phyloP scores from a whole-genome alignment of 2,113 vertebrate species.

The Vidua chalybeata region DNA sequence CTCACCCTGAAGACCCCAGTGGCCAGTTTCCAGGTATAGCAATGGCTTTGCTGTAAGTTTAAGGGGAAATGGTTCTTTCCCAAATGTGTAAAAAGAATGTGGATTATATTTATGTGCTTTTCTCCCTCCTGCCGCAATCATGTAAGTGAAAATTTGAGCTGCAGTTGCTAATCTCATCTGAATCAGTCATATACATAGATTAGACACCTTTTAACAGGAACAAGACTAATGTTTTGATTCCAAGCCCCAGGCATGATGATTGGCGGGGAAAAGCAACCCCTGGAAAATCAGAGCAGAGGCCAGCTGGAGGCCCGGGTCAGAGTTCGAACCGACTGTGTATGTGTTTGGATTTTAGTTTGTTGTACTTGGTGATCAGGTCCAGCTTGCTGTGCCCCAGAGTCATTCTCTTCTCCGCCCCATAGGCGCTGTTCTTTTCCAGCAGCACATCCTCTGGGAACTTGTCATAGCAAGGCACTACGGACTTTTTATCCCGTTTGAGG shows the following conservation, averaged over 20 bases:
- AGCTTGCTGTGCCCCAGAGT: slow-evolving; percentile 96
- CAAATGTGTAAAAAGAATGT: not conserved
- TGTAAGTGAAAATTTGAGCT: not conserved
- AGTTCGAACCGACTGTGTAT: slow-evolving; percentile 90
- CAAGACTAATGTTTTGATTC: not conserved
- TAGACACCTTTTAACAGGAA: not conserved
- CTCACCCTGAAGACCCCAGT: not conserved
- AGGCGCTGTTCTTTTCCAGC: not conserved
- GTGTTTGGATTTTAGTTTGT: slow-evolving; percentile 86
- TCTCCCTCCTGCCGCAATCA: not conserved
- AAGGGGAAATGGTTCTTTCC: not conserved
- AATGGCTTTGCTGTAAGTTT: not conserved
- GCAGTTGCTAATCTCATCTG: not conserved
- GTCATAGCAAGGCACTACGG: not conserved
- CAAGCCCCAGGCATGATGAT: not conserved
- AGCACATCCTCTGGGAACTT: slow-evolving; percentile 13
- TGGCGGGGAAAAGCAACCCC: not conserved
- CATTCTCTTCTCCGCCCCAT: slow-evolving; percentile 80
- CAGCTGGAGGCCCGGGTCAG: not conserved
- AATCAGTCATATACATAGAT: not conserved
- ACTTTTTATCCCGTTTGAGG: slow-evolving; percentile 49
- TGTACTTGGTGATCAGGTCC: slow-evolving; percentile 94
- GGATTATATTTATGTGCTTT: not conserved
- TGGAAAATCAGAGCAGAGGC: not conserved
- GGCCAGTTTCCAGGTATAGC: not conserved